A percentile compares a stretch with the other conserved stretches of the same genome.
Conservation (phyloP, 2,113 vertebrate genomes). For the Gallinago media region DNA sequence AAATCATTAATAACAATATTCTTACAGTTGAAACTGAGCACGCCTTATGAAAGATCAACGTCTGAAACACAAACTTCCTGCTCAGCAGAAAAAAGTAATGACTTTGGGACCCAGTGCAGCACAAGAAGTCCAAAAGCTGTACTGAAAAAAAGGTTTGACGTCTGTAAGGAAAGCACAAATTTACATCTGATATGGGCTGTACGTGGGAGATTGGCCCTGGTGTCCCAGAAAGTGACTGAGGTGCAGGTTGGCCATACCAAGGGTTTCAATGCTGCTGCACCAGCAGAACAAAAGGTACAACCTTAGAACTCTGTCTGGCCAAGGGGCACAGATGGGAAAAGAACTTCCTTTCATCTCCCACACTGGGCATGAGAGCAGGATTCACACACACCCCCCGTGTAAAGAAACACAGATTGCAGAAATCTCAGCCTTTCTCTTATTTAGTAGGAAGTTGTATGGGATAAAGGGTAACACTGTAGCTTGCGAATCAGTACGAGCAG, state of each 20-base stretch:
- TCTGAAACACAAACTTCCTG: neutral
- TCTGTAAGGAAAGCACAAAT: slow-evolving; percentile 7
- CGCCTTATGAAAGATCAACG: neutral
- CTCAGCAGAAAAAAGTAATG: neutral
- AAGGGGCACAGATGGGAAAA: neutral
- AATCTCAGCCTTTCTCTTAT: neutral
- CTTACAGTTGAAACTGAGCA: neutral
- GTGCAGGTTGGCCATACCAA: neutral
- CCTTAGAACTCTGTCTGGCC: neutral
- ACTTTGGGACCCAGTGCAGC: neutral
- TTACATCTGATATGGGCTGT: neutral
- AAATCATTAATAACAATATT: neutral
- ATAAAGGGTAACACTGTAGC: neutral
- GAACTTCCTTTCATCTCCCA: neutral
- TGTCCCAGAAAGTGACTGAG: neutral
- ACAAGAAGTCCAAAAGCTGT: slow-evolving; percentile 5
- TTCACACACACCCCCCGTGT: accelerated
- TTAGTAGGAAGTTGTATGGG: neutral
- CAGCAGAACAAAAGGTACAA: neutral
- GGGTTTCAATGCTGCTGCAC: neutral
- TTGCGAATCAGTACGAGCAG: neutral
- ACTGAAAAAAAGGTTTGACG: slow-evolving; percentile 39
- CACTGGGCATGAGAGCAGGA: neutral
- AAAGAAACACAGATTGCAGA: neutral
- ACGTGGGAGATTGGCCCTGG: neutral